Base-by-base conservation (phyloP, 2,888 invertebrate species). In the Chromoteleia sp. region DNA sequence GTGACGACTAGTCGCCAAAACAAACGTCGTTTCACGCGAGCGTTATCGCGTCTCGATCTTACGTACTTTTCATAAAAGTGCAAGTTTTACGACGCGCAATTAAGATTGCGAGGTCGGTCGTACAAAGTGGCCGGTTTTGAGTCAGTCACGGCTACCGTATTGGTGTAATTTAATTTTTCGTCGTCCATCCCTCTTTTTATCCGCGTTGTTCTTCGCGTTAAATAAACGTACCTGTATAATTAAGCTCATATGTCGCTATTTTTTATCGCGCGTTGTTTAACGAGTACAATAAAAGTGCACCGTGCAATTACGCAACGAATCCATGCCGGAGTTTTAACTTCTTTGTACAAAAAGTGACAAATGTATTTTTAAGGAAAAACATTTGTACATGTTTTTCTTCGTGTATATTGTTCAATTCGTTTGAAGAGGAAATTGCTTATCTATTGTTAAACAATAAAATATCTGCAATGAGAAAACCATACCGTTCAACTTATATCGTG, bases 191-290 rank as follows among this genome's bases (percentile, higher is more conserved):
- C n/a, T n/a, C n/a, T n/a, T 15, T 58, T 17, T 39, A 0, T 17
- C 33, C 48, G 25, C 25, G 5, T 14, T 36, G 39, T 39, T 56
- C 19, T 8, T 15, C 29, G 21, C 17, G 39, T 56, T 56, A 56
- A 48, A 36, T 45, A 63, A 48, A 21, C 33, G 25, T 61, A 30
- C 30, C 15, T 33, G 19, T 30, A 15, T 19, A 17, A 30, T 36
- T 48, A 19, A 48, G 14, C 45, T 50, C 21, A 12, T 39, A 19
- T 25, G 48, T 29, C 21, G 17, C 50, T 63, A 63, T 48, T 63
- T 63, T 63, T 48, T n/a, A 45, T 48, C 63, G 33, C 19, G 21
- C 48, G 12, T 21, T 50, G 21, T 48, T 63, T 50, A 48, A 63
- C 36, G 45, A 12, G 48, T 33, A 48, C 50, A 63, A 63, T 63